phyloP scores from a whole-genome alignment of 2,113 vertebrate species.

The Mugil cephalus region DNA sequence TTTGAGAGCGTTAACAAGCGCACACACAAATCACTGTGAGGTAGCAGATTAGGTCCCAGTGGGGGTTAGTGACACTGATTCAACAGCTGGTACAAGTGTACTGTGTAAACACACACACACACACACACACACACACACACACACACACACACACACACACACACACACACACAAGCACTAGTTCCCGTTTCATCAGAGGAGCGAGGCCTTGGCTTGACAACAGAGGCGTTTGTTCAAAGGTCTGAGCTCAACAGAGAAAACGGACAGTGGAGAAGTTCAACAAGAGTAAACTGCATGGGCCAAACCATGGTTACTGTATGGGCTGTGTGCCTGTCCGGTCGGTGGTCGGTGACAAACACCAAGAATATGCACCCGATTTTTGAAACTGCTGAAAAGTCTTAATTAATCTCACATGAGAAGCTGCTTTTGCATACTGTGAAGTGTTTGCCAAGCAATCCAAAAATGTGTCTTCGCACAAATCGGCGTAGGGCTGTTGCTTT shows the following conservation, averaged over 20 bases:
- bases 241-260: constrained; percentile 49
- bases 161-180: constrained; percentile 12
- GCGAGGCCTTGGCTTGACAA: constrained; percentile 53
- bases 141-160: constrained; percentile 12
- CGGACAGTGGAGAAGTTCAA: constrained; percentile 10
- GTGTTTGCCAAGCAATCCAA: constrained; percentile 40
- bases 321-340: neutral
- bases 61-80: constrained; percentile 71
- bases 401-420: constrained; percentile 55
- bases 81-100: constrained; percentile 73
- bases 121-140: constrained; percentile 13
- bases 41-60: constrained; percentile 70
- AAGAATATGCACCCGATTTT: constrained; percentile 9
- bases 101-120: constrained; percentile 15
- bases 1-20: constrained; percentile 52
- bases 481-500: constrained; percentile 31
- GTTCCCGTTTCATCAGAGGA: constrained; percentile 50
- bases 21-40: constrained; percentile 47
- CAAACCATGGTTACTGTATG: constrained; percentile 29
- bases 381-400: constrained; percentile 43
- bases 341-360: constrained; percentile 10
- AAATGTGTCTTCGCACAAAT: constrained; percentile 30
- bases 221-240: constrained; percentile 59
- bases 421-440: constrained; percentile 20
- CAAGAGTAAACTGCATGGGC: neutral